phyloP scores from a whole-genome alignment of 2,888 invertebrate species.

The Drosophila diplacantha region DNA sequence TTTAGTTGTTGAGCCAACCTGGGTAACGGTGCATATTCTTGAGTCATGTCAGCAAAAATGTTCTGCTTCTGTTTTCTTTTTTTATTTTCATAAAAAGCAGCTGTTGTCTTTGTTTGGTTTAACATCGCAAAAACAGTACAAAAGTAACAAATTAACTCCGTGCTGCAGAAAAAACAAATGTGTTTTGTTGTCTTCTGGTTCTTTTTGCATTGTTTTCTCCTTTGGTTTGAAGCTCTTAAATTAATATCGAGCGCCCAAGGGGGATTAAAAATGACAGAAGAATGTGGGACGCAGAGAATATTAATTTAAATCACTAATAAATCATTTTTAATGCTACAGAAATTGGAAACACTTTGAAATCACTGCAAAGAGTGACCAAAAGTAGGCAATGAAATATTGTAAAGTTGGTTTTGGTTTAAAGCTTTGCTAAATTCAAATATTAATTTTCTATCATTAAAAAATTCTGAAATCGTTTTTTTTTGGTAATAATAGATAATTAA shows the following conservation, averaged over 20 bases:
- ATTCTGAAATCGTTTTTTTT: too few relatives aligned
- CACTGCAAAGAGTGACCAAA: neutral
- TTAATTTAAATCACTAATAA: too few relatives aligned
- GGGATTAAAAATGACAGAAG: too few relatives aligned
- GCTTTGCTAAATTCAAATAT: too few relatives aligned
- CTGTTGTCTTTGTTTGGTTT: conserved; percentile 23
- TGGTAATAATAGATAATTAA: too few relatives aligned
- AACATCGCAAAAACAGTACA: neutral
- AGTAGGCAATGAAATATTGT: neutral
- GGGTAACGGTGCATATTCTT: conserved; percentile 60
- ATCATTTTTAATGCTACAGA: too few relatives aligned
- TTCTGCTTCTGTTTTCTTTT: neutral
- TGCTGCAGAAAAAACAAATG: neutral
- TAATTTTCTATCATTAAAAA: too few relatives aligned
- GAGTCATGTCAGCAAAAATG: conserved; percentile 43
- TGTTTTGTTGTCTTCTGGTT: neutral
- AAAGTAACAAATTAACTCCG: neutral
- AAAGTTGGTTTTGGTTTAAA: too few relatives aligned
- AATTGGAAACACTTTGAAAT: neutral
- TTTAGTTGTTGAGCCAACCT: conserved; percentile 25
- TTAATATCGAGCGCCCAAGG: neutral
- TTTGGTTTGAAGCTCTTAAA: conserved; percentile 2
- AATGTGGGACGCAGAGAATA: too few relatives aligned
- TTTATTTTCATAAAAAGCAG: conserved; percentile 4
- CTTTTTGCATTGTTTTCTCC: neutral